Evolutionary conservation across 2,888 invertebrate genomes (phyloP).

Genomic region (Clanis bilineata): DNA sequence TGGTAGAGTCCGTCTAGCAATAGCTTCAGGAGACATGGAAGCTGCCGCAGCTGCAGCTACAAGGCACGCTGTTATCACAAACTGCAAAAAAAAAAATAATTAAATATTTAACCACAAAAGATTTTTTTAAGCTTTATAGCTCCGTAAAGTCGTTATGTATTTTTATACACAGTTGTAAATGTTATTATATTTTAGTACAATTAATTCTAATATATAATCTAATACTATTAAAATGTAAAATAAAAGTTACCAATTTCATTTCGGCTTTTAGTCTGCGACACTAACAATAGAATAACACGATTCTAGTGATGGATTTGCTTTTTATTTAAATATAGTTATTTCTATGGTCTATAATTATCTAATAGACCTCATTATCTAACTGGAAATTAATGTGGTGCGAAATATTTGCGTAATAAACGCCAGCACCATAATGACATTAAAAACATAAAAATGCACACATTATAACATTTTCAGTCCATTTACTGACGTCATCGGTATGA

Average conservation of each 20-base stretch:
- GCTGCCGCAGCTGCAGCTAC: constrained; percentile 39
- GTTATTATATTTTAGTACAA: no score
- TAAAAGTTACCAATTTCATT: constrained; percentile 46
- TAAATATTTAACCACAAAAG: no score
- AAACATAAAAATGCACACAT: background rate
- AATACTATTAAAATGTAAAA: constrained; percentile 7
- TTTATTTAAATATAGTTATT: background rate
- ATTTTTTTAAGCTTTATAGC: no score
- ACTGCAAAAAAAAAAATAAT: constrained; percentile 32
- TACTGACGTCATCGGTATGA: background rate
- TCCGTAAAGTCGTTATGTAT: no score
- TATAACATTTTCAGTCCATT: background rate
- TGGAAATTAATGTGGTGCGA: background rate
- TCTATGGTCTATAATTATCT: background rate
- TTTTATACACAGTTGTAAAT: no score
- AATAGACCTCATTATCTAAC: constrained; percentile 1
- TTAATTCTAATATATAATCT: no score
- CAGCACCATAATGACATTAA: background rate
- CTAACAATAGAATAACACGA: background rate
- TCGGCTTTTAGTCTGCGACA: constrained; percentile 17
- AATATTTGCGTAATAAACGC: background rate
- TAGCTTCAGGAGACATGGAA: constrained; percentile 29
- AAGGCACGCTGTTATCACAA: constrained; percentile 37
- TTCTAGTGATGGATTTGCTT: background rate
- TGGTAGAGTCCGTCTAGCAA: constrained; percentile 38